These are phyloP conservation scores for Eonycteris spelaea DNA, from an alignment of 2,113 vertebrate genomes.

Conservation along the genomic window DNA sequence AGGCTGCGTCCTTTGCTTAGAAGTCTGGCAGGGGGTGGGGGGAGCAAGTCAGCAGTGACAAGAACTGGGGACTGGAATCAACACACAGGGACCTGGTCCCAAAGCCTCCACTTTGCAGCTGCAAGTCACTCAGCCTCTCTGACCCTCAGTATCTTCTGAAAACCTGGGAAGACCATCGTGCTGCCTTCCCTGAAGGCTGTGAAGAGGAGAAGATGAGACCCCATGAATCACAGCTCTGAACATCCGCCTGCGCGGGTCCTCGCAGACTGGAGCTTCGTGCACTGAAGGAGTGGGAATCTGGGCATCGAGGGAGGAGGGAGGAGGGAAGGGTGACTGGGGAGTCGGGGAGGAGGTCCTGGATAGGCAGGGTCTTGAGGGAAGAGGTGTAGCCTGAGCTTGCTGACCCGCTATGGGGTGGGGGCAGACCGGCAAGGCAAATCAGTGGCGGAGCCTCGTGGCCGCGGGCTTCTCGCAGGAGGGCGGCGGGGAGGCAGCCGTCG, in stretches of 20 bases:
- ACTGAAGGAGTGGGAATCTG: neutral
- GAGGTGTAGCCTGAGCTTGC: neutral
- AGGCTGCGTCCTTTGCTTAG: neutral
- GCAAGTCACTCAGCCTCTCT: neutral
- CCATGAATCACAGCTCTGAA: neutral
- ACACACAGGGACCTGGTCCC: neutral
- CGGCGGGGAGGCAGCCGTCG: neutral
- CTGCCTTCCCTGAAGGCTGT: neutral
- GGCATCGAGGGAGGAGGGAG: neutral
- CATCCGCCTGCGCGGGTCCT: too few relatives aligned
- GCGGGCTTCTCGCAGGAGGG: too few relatives aligned
- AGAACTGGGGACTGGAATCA: neutral
- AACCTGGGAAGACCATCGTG: neutral
- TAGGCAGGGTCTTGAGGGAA: neutral
- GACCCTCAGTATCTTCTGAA: neutral
- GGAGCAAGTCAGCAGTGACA: too few relatives aligned
- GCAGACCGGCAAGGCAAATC: neutral
- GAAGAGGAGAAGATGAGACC: neutral
- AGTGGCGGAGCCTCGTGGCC: too few relatives aligned
- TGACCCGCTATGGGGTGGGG: neutral
- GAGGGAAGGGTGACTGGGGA: neutral
- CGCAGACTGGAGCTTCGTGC: neutral
- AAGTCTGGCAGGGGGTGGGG: rapidly evolving
- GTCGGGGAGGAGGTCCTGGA: too few relatives aligned
- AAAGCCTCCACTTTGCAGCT: neutral